Evolutionary conservation across 2,888 invertebrate species (phyloP), one percentile per base, ranked within the genome.

Genomic region (Meghimatium bilineatum): DNA sequence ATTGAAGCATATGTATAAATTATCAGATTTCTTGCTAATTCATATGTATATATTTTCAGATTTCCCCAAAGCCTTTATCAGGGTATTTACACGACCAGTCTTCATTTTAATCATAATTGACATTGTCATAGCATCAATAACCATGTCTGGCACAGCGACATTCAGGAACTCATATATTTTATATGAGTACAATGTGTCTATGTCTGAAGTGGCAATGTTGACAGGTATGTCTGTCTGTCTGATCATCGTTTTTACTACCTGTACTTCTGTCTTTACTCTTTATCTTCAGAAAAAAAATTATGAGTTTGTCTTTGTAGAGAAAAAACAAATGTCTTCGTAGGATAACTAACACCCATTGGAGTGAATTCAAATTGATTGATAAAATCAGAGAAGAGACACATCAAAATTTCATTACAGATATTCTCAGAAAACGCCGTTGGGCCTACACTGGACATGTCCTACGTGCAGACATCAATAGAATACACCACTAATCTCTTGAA

Each of bases 121-220:
- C 52, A 80, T 69, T 6, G 34, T 69, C 34, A 71, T 80, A 26
- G 17, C 52, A 17, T 80, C 80, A 2, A 20, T 69, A 0, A 29
- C 80, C 10, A 44, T 32, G 20, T 17, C 32, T 12, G 80, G 80
- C 8, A 67, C n/a, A 1, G 32, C 49, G 0, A 32, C 69, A 1
- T 80, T 80, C 34, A 44, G 80, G 12, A 80, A 52, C 32, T 69
- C 49, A 49, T 80, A 80, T 49, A 69, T 56, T 12, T 36, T 0
- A 2, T 26, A 80, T 52, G 80, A 80, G 26, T 80, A 80, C 71
- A 80, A 80, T n/a, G 69, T 80, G 12, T 32, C 69, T 2, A 80
- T 80, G 52, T 44, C 80, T 44, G 69, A 67, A 32, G 80, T 69
- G 5, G 63, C 80, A 17, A 26, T 32, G 49, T 1, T 63, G 20